Base-by-base conservation (phyloP, 2,113 vertebrate species). In the Nematolebias whitei region DNA sequence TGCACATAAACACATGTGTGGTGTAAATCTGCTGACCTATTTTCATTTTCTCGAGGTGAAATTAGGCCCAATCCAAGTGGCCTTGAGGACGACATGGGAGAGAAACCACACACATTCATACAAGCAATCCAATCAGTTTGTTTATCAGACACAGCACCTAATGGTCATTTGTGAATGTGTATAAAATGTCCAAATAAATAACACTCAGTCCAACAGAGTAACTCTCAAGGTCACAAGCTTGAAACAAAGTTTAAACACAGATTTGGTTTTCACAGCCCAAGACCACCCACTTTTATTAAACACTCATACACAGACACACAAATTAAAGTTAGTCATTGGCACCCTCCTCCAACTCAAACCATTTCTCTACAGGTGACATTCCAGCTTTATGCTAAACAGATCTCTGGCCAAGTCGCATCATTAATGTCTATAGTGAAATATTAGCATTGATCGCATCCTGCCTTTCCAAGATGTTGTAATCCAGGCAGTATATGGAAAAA, bases 91-190 rank as follows among this genome's bases (percentile, higher is more conserved):
- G 83, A 52, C 59, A 20, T 71, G 60, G 71, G 78, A 86, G 80
- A 87, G 67, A 87, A 88, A 87, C 87, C 87, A 88, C 87, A 88
- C 85, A 68, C 87, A 74, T 86, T 87, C 85, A 82, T 79, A 72
- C 84, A 83, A 85, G 85, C 90, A 90, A 88, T 87, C 89, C 86
- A 92, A 92, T 92, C 91, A 93, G 89, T 89, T 87, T 93, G 90
- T 93, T 93, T 93, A 92, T 92, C 81, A 92, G 91, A 92, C 87
- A 90, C 87, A 80, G 88, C 90, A 90, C 88, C 90, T 91, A 91
- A 92, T 92, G 88, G 91, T 85, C 85, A 88, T 91, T 88, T 86
- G 84, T 90, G 84, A 85, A 88, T 90, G 90, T 91, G 89, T 90
- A 86, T 87, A 84, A 89, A 85, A 87, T 75, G 86, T 91, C 88